Percentiles rank a stretch among this genome's conserved stretches.
Conservation (phyloP, 2,113 vertebrate species). For the Oplegnathus fasciatus region DNA sequence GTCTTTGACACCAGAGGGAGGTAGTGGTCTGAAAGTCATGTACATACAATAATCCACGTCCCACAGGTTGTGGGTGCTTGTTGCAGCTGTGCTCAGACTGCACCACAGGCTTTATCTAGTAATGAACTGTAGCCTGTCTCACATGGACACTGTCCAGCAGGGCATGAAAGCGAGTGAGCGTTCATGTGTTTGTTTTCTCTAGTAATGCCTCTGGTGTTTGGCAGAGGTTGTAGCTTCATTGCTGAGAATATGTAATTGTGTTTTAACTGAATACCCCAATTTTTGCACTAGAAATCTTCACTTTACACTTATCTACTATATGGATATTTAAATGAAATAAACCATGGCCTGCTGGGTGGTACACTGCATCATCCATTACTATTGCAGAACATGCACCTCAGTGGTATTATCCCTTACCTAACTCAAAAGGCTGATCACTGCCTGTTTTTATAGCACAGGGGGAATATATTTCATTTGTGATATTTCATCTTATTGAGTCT, state of each 20-base stretch:
- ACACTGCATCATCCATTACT: background rate
- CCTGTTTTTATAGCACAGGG: background rate
- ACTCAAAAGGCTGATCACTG: constrained; percentile 1
- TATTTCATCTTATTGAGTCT: constrained; percentile 5
- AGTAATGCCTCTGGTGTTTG: constrained; percentile 4
- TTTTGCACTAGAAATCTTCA: background rate
- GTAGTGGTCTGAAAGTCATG: constrained; percentile 32
- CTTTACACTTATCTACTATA: background rate
- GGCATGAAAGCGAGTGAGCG: background rate
- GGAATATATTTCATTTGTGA: constrained; percentile 9
- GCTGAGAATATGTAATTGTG: background rate
- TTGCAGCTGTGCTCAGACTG: constrained; percentile 22
- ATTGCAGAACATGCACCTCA: background rate
- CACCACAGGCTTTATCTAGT: constrained; percentile 36
- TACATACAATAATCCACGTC: background rate
- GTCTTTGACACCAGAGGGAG: constrained; percentile 72
- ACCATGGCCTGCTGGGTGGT: no score
- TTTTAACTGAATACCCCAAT: background rate
- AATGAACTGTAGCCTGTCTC: constrained; percentile 46
- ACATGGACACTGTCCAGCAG: constrained; percentile 9
- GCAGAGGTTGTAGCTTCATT: background rate
- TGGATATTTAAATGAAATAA: background rate
- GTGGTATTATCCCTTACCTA: background rate
- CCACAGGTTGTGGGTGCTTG: constrained; percentile 32
- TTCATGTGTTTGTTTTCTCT: background rate